Evolutionary conservation across 1,140 invertebrate species (phyloP).

Genomic region (Portunus trituberculatus): DNA sequence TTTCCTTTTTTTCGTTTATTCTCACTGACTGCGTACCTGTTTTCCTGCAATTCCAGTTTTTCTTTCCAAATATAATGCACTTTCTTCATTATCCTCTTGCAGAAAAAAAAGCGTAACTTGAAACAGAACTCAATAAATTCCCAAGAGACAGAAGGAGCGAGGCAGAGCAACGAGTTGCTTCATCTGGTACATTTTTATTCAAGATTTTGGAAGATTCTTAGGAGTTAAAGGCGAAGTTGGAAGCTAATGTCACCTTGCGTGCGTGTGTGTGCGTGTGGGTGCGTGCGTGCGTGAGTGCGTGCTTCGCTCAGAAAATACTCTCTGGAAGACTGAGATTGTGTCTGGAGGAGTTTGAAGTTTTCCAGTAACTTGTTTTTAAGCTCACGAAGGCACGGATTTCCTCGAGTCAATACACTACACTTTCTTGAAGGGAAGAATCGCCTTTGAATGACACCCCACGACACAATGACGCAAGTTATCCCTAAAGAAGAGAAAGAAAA

Average conservation of each 20-base stretch:
- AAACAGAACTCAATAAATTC: background rate
- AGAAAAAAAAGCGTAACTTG: background rate
- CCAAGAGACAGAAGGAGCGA: background rate
- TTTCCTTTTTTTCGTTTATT: background rate
- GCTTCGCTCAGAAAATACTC: background rate
- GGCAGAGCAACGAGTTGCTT: background rate
- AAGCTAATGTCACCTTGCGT: no score
- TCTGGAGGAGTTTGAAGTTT: background rate
- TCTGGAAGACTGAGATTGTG: background rate
- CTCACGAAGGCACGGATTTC: no score
- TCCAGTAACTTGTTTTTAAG: slow-evolving; percentile 5
- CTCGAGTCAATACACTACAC: no score
- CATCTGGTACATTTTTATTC: no score
- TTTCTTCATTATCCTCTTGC: no score
- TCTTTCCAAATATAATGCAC: background rate
- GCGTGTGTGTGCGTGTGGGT: background rate
- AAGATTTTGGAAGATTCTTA: no score
- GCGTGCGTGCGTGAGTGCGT: background rate
- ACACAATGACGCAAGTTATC: no score
- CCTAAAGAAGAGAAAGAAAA: no score
- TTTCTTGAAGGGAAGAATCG: no score
- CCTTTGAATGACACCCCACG: no score
- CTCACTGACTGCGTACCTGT: background rate
- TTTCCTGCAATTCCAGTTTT: background rate
- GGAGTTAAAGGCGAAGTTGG: no score